Percentiles rank a stretch among this genome's conserved stretches.
These are phyloP conservation scores for Podarcis lilfordi DNA, from an alignment of 2,797 vertebrate genomes.

Conservation along the genomic window DNA sequence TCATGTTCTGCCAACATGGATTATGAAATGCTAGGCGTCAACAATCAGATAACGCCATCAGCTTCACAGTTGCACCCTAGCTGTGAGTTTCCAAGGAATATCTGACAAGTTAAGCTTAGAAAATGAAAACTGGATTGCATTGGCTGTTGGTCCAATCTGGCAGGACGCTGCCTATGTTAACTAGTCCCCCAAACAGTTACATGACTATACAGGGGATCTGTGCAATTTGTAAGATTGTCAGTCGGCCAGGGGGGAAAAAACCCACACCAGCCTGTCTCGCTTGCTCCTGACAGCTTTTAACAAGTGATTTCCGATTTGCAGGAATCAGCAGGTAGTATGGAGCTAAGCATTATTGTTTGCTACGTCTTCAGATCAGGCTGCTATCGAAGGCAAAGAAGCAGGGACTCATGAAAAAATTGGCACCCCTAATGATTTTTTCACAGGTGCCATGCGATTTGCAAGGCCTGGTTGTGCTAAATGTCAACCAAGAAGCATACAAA, in stretches of 20 bases:
- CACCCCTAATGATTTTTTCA: not conserved
- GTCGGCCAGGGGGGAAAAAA: not conserved
- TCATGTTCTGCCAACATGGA: not conserved
- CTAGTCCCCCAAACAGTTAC: not conserved
- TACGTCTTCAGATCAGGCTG: not conserved
- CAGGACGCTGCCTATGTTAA: not conserved
- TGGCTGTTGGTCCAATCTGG: not conserved
- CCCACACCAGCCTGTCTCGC: not conserved
- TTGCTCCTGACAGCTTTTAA: not conserved
- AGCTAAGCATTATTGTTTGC: not conserved
- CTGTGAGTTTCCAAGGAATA: not conserved
- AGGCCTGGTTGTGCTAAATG: not conserved
- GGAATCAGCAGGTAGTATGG: not conserved
- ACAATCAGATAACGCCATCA: no score
- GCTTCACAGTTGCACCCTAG: no score
- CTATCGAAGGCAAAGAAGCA: not conserved
- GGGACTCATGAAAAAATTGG: not conserved
- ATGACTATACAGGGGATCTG: not conserved
- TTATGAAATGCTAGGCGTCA: not conserved
- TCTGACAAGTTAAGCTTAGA: not conserved
- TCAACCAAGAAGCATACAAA: not conserved
- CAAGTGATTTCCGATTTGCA: not conserved
- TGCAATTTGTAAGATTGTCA: not conserved
- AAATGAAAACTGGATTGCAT: not conserved
- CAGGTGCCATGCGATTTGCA: not conserved